Percentiles rank a stretch among this genome's conserved stretches.
Conservation (phyloP, 2,797 vertebrate species). For the Apogon hyalosoma region DNA sequence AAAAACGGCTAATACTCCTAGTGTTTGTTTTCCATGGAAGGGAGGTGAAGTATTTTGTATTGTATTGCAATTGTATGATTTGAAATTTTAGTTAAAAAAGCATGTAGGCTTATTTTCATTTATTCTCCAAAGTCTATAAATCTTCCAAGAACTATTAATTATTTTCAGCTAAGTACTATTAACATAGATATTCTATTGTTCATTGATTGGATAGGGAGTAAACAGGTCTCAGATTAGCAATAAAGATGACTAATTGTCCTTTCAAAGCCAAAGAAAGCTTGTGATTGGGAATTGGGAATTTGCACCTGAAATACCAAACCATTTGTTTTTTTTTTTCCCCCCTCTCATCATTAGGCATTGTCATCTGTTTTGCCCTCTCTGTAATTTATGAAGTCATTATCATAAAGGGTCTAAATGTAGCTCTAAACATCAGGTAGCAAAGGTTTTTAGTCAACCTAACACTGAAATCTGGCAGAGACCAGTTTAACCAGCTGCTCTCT, state of each 20-base stretch:
- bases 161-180: not conserved
- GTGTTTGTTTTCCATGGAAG: no score
- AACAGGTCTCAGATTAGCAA: not conserved
- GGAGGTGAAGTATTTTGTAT: no score
- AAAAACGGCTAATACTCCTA: no score
- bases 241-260: not conserved
- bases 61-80: no score
- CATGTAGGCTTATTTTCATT: no score
- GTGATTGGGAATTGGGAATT: not conserved
- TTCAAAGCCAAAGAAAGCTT: not conserved
- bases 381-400: conserved; percentile 51
- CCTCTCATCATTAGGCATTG: not conserved
- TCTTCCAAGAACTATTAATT: no score
- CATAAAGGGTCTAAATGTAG: conserved; percentile 16
- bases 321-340: not conserved
- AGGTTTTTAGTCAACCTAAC: conserved; percentile 30
- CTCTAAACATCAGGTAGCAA: conserved; percentile 21
- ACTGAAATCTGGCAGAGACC: conserved; percentile 28
- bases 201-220: not conserved
- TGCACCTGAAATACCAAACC: not conserved
- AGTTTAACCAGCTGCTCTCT: conserved; percentile 46
- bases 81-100: no score
- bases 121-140: no score
- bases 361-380: conserved; percentile 3
- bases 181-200: not conserved